Base-by-base conservation (phyloP, 2,888 invertebrate genomes). In the Dasypogon diadema region DNA sequence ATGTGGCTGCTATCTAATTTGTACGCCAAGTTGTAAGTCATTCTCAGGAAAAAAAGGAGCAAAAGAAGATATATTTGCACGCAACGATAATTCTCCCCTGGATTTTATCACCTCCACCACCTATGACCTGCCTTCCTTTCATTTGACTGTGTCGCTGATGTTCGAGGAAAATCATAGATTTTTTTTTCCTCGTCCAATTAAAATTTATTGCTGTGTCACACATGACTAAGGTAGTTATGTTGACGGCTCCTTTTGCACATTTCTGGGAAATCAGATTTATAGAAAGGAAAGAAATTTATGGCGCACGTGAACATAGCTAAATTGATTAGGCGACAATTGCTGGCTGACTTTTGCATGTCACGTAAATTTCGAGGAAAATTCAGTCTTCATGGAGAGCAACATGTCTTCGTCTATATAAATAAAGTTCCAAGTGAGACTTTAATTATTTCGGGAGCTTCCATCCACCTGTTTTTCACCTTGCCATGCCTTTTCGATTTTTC, bases 131-230 rank as follows among this genome's bases (percentile, higher is more conserved):
- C 8, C 30, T 30, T 8, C 3, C 4, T 3, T 30, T 18, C 6
- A 22, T 54, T 54, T 54, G 54, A 54, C 8, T n/a, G 48, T 48
- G 8, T n/a, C n/a, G 48, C 5, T 6, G 24, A 14, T 16, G 68
- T n/a, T 48, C 14, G 48, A 51, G 51, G 14, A 42, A 48, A 70
- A 70, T 70, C 70, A 54, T 54, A 34, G 70, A 54, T 14, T 46
- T 65, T 65, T 42, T 12, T 18, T 16, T 21, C 54, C 34, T 70
- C 54, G n/a, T 54, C 70, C 70, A 70, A 70, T 70, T 70, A 70
- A 70, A 70, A 70, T 70, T 70, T 70, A 70, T 70, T 54, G 70
- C 51, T 54, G 21, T 34, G 30, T 18, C 26, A 54, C 70, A 54
- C 65, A 60, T 42, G 21, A 34, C 21, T 37, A 12, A 21, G 60